Evolutionary conservation across 2,888 invertebrate genomes (phyloP), one percentile per base, ranked within the genome.

Genomic region (Eupithecia tripunctaria): DNA sequence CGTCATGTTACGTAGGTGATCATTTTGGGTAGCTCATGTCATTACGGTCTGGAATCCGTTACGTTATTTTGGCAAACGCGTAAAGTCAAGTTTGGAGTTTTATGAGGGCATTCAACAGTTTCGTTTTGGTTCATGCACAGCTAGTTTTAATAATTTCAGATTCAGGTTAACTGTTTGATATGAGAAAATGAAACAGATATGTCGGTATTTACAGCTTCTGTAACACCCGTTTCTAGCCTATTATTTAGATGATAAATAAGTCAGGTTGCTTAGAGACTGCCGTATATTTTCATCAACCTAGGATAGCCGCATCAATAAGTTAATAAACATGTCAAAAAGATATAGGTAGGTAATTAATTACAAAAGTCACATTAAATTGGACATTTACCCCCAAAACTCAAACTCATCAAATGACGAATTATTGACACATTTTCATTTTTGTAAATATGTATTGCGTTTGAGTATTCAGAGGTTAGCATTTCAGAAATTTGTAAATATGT

Each of bases 1-100:
- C 69, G n/a, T 47, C 68, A 29, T 47, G 69, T 76, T 73, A 72
- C 72, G 79, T 79, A 76, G 76, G 76, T 71, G 75, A 74, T 71
- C 47, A 47, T 66, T 78, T 76, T 78, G 78, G 79, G 70, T 56
- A 72, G 68, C 47, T 73, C 67, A 69, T 70, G 18, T 47, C 51
- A 63, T 60, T 73, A 60, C 15, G 47, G 67, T n/a, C 67, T 15
- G 29, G 56, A 64, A 60, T 65, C 71, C 70, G 67, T 68, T 68
- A 67, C 66, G 51, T 74, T 66, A 65, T 71, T 67, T 70, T 73
- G 72, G 25, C 18, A 60, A 76, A 29, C 62, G 32, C 18, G 21
- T 62, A 8, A 29, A 60, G 21, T n/a, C 38, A 63, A 38, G 38
- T 64, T 64, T n/a, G 21, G 36, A 27, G 8, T 18, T 60, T 60